phyloP scores from a whole-genome alignment of 2,113 vertebrate species.

The Pluvialis apricaria region DNA sequence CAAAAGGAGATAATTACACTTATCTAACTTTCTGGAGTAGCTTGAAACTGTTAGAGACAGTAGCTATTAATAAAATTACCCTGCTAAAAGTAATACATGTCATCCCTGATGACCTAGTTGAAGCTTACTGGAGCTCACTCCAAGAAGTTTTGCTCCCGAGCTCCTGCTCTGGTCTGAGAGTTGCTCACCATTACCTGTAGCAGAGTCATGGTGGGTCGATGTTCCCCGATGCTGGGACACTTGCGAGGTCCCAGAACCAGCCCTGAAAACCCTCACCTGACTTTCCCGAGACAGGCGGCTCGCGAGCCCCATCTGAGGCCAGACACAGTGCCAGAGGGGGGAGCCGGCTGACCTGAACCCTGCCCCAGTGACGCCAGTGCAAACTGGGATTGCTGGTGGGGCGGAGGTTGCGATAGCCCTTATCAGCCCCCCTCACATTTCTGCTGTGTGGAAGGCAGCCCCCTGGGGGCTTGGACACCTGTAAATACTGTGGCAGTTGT shows the following conservation, averaged over 20 bases:
- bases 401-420: not conserved
- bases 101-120: not conserved
- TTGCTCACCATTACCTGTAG: not conserved
- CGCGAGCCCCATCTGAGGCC: rapidly evolving
- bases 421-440: constrained; percentile 33
- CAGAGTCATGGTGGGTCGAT: not conserved
- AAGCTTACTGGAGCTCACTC: not conserved
- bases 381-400: not conserved
- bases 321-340: not conserved
- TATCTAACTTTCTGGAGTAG: not conserved
- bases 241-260: not conserved
- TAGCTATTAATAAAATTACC: not conserved
- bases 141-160: not conserved
- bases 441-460: not conserved
- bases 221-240: not conserved
- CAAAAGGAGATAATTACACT: not conserved
- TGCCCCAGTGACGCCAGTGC: not conserved
- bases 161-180: not conserved
- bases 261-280: not conserved
- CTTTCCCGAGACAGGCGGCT: not conserved
- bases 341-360: not conserved
- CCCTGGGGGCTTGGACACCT: not conserved
- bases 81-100: not conserved
- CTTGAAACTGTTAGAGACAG: not conserved
- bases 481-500: not conserved